Base-by-base conservation (phyloP, 2,888 invertebrate species). In the Osedax frankpressi region DNA sequence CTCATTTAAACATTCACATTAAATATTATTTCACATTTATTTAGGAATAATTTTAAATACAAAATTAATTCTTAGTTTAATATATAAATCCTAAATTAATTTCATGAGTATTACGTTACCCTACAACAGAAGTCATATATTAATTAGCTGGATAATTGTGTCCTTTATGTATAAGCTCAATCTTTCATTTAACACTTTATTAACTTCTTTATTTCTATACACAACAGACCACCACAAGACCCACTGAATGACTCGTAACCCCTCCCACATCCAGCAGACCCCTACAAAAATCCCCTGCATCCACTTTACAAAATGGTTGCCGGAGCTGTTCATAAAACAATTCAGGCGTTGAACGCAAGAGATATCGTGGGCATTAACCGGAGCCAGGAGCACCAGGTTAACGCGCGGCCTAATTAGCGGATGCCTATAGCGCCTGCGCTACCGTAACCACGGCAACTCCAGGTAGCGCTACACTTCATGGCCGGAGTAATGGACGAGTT, bases 401-500 rank as follows among this genome's bases (percentile, higher is more conserved):
- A 19, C 44, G 44, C 11, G 19, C 44, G 11, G 44, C 44, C 19
- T 11, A 6, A 44, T 44, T 44, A 6, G 19, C 19, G 6, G 44
- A 11, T 44, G 19, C 44, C 44, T 44, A 6, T 19, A 44, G 11
- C 44, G 19, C 44, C 44, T 19, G 11, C 44, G 6, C 44, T 44
- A 11, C 19, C 44, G 11, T 19, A 44, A 6, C 44, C 44, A 6
- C 44, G 19, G 11, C 44, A 44, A 6, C 44, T 25, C 26, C 30
- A 71, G 71, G 29, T 30, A n/a, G 69, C 69, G 2, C 80, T 92
- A 73, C 91, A 92, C 85, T 95, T 97, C 82, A 96, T 97, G 96
- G 87, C 92, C 70, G 94, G 95, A 0, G 90, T 97, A 78, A 97
- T 98, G 97, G 97, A 98, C 82, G 95, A 97, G 84, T 97, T 94